A percentile compares a stretch with the other conserved stretches of the same genome.
These are phyloP conservation scores for Notothenia coriiceps DNA, from an alignment of 2,113 vertebrate species.

Conservation along the genomic window DNA sequence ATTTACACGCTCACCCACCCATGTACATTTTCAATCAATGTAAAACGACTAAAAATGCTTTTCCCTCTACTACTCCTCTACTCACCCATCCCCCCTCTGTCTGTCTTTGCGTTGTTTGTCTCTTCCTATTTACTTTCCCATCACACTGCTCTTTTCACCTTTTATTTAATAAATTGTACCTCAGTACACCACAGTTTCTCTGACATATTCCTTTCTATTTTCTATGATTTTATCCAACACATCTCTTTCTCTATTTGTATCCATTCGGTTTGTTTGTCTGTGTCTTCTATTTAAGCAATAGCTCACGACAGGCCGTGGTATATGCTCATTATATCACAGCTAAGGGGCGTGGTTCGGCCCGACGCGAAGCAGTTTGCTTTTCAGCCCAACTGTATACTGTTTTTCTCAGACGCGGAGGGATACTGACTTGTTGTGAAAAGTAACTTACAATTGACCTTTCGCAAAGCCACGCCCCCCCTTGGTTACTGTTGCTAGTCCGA, in stretches of 20 bases:
- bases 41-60: constrained; percentile 6
- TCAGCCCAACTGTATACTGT: no score
- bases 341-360: no score
- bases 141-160: constrained; percentile 8
- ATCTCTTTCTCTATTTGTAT: neutral
- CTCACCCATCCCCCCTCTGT: neutral
- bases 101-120: constrained; percentile 25
- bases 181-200: neutral
- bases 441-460: no score
- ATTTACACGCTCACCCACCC: neutral
- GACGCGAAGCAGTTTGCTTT: no score
- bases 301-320: no score
- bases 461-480: no score
- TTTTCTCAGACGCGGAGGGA: no score
- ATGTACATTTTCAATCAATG: constrained; percentile 5
- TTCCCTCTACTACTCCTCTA: neutral
- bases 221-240: no score
- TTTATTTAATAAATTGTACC: constrained; percentile 10
- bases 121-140: constrained; percentile 33
- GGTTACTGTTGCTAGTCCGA: no score
- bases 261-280: neutral
- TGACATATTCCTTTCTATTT: constrained; percentile 6
- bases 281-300: neutral
- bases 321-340: no score
- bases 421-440: no score